Base-by-base conservation (phyloP, 1,140 invertebrate species). In the Acromyrmex heyeri region DNA sequence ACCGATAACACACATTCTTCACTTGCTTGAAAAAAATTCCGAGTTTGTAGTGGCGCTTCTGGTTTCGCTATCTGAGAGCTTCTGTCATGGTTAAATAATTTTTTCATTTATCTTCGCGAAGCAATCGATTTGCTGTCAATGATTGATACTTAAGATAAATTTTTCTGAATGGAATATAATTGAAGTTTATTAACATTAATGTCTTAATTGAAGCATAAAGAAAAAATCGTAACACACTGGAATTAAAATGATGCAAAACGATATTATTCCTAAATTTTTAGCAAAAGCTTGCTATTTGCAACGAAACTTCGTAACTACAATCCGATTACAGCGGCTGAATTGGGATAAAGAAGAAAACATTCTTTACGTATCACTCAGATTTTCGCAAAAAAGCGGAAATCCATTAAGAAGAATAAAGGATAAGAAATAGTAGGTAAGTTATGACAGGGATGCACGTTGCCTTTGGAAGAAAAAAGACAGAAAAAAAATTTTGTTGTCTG, bases 241-340 rank as follows among this genome's bases (percentile, higher is more conserved):
- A 10, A 61, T 8, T 24, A 14, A 72, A n/a, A 72, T 14, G 44
- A 24, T 50, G 27, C 24, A 59, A 78, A 78, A 34, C 5, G 61
- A 79, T n/a, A 79, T 16, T 14, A 67, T 79, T 79, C 27, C 44
- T 14, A 53, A 79, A 67, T 79, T 79, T 27, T 67, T 67, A 53
- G 61, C 38, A 44, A 78, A 50, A 78, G 59, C n/a, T 16, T 65
- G 44, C 24, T 79, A 48, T 12, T 30, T 50, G 76, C 61, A 79
- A 67, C 24, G 61, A 34, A 53, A 67, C 44, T 79, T 53, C 7
- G 7, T 67, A 79, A 79, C 27, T 67, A 48, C 24, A 50, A 27
- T 14, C 12, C 12, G 64, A 78, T 78, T 21, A 34, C 27, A 34
- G 18, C 0, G 14, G 3, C 21, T 57, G n/a, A 81, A 81, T 16